phyloP scores from a whole-genome alignment of 2,888 invertebrate species.

The Synanthedon tipuliformis region DNA sequence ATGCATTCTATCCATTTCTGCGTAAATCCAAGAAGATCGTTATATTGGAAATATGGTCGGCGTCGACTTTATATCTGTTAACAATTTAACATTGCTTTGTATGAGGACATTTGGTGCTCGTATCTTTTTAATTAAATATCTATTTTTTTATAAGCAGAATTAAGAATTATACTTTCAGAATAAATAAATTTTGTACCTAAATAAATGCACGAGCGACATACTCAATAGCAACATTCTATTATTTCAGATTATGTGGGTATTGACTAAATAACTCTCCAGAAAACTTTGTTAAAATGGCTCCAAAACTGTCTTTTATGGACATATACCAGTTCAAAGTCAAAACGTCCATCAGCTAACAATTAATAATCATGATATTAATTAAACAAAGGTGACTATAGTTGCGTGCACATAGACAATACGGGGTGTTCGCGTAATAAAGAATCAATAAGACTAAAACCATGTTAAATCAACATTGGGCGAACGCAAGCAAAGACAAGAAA shows the following conservation, averaged over 20 bases:
- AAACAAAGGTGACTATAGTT: slow-evolving; percentile 36
- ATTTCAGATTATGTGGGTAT: too few relatives aligned
- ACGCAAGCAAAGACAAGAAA: slow-evolving; percentile 62
- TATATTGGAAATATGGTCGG: slow-evolving; percentile 62
- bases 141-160: too few relatives aligned
- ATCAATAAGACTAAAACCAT: slow-evolving; percentile 70
- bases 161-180: too few relatives aligned
- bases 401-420: slow-evolving; percentile 58
- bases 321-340: not conserved
- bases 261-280: too few relatives aligned
- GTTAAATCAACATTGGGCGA: slow-evolving; percentile 70
- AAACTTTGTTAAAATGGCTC: too few relatives aligned
- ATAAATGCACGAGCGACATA: too few relatives aligned
- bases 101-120: slow-evolving; percentile 4
- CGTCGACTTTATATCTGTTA: slow-evolving; percentile 18
- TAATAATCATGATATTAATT: slow-evolving; percentile 50
- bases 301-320: too few relatives aligned
- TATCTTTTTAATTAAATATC: too few relatives aligned
- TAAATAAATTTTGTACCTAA: too few relatives aligned
- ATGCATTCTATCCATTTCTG: slow-evolving; percentile 45
- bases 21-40: slow-evolving; percentile 58
- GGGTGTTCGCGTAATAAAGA: slow-evolving; percentile 57
- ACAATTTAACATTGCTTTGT: slow-evolving; percentile 6
- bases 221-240: too few relatives aligned
- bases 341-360: slow-evolving; percentile 42